These are phyloP conservation scores for Synergus laeviventris DNA, from an alignment of 2,888 invertebrate genomes.

Conservation along the genomic window DNA sequence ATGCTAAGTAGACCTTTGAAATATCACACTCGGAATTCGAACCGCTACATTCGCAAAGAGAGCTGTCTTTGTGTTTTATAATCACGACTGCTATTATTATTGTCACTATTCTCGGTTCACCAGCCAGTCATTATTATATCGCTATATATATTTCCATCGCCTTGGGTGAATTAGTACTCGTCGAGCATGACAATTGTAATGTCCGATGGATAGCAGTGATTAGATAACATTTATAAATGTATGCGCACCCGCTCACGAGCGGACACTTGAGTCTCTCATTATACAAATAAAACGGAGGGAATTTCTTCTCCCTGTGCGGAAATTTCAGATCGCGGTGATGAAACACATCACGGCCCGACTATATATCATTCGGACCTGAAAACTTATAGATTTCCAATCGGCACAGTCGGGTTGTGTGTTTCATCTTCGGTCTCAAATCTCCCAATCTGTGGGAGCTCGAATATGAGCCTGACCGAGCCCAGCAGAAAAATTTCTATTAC, in stretches of 20 bases:
- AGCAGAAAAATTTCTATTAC: too few species aligned
- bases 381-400: too few species aligned
- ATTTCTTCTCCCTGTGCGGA: background rate
- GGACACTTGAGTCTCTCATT: constrained; percentile 3
- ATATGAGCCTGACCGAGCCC: too few species aligned
- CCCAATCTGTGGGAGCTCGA: too few species aligned
- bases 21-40: constrained; percentile 63
- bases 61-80: constrained; percentile 29
- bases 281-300: background rate
- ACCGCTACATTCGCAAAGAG: constrained; percentile 44
- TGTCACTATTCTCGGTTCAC: constrained; percentile 1
- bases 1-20: constrained; percentile 74
- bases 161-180: constrained; percentile 3
- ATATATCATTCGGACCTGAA: too few species aligned
- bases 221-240: constrained; percentile 39
- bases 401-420: too few species aligned
- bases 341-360: too few species aligned
- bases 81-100: constrained; percentile 23
- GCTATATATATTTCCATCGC: background rate
- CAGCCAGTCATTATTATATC: constrained; percentile 32
- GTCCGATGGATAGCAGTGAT: constrained; percentile 48
- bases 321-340: too few species aligned
- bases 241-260: background rate
- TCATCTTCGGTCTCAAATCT: too few species aligned
- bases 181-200: constrained; percentile 4